Conservation (phyloP, 2,888 invertebrate species). For the Trachelus iudaicus region DNA sequence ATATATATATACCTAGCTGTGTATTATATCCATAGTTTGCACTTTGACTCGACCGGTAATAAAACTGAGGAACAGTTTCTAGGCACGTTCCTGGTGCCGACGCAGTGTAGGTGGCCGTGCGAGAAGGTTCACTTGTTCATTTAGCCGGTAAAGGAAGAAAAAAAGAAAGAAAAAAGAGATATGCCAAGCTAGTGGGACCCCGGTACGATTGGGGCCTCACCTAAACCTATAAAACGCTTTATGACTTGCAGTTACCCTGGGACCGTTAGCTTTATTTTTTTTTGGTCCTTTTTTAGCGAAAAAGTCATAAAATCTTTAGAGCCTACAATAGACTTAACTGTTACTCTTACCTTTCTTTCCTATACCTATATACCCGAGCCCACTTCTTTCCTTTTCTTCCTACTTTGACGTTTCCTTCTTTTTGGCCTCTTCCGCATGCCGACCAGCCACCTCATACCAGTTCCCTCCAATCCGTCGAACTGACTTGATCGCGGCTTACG, state of each 20-base stretch:
- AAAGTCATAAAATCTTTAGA: constrained; percentile 50
- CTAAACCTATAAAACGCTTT: constrained; percentile 19
- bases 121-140: not conserved
- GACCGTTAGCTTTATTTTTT: constrained; percentile 34
- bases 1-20: not conserved
- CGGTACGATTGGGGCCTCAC: not conserved
- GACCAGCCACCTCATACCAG: constrained; percentile 2
- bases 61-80: constrained; percentile 8
- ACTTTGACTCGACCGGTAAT: not conserved
- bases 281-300: constrained; percentile 32
- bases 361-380: not conserved
- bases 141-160: not conserved
- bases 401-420: not conserved
- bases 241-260: not conserved
- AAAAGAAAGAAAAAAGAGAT: not conserved
- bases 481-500: not conserved
- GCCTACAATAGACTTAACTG: constrained; percentile 57
- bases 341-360: constrained; percentile 33
- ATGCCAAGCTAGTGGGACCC: not conserved
- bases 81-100: constrained; percentile 3
- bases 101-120: not conserved
- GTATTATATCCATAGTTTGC: not conserved
- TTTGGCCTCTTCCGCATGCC: not conserved
- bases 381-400: constrained; percentile 4
- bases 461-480: constrained; percentile 1